Evolutionary conservation across 2,888 invertebrate genomes (phyloP).

Genomic region (Eucera pruinosa): DNA sequence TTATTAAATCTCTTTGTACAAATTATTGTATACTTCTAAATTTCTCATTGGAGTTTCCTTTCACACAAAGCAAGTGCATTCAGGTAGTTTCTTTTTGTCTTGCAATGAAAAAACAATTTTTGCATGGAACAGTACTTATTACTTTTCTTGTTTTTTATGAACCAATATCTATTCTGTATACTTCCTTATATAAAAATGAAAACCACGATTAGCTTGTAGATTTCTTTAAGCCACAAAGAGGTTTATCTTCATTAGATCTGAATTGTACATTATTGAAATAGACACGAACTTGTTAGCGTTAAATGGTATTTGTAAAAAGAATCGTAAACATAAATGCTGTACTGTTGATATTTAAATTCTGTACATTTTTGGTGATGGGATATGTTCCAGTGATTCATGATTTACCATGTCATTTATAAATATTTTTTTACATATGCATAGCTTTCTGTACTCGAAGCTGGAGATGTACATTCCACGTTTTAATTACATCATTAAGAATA

Average conservation of each 20-base stretch:
- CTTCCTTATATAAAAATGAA: conserved; percentile 31
- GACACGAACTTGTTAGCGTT: conserved; percentile 73
- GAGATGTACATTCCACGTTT: conserved; percentile 78
- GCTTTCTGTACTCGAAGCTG: conserved; percentile 57
- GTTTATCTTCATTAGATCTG: conserved; percentile 58
- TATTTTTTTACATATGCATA: conserved; percentile 48
- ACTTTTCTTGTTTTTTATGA: conserved; percentile 25
- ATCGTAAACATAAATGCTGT: conserved; percentile 73
- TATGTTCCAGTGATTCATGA: conserved; percentile 54
- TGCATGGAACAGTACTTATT: conserved; percentile 24
- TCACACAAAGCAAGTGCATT: conserved; percentile 5
- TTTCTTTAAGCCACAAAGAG: conserved; percentile 55
- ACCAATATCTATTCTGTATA: conserved; percentile 17
- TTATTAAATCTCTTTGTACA: conserved; percentile 54
- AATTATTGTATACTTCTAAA: conserved; percentile 43
- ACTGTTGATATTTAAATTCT: conserved; percentile 78
- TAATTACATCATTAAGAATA: conserved; percentile 61
- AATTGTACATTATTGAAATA: conserved; percentile 73
- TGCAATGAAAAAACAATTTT: conserved; percentile 19
- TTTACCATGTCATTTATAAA: conserved; percentile 58
- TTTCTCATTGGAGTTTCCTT: conserved; percentile 35
- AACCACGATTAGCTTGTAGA: conserved; percentile 35
- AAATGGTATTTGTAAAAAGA: conserved; percentile 77
- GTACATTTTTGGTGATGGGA: conserved; percentile 78
- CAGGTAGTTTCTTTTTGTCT: conserved; percentile 1